Conservation (phyloP, 2,797 vertebrate species). For the Arrhamphus sclerolepis region DNA sequence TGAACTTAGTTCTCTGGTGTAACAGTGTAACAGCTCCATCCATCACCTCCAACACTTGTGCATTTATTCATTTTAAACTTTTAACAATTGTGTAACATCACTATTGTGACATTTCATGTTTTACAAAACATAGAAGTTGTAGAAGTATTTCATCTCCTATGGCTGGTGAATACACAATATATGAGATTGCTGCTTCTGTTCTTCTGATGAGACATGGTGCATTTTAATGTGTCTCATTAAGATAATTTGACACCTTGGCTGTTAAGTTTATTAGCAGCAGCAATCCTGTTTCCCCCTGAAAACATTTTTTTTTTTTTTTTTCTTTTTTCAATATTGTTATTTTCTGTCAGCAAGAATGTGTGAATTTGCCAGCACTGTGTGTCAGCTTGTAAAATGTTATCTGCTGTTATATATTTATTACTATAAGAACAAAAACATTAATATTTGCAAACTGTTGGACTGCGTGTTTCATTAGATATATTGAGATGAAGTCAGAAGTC, state of each 20-base stretch:
- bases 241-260: conserved; percentile 3
- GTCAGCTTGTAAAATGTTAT: conserved; percentile 5
- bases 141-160: conserved; percentile 35
- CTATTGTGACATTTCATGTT: too few species aligned
- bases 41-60: too few species aligned
- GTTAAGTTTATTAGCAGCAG: conserved; percentile 16
- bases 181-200: conserved; percentile 55
- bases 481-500: conserved; percentile 17
- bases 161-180: conserved; percentile 45
- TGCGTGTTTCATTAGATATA: conserved; percentile 25
- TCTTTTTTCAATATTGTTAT: conserved; percentile 4
- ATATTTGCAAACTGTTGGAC: conserved; percentile 12
- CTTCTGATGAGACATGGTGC: conserved; percentile 41
- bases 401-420: too few species aligned
- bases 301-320: conserved; percentile 10
- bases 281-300: conserved; percentile 1
- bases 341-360: conserved; percentile 19
- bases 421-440: background rate
- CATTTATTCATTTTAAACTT: too few species aligned
- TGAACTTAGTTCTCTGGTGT: too few species aligned
- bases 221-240: conserved; percentile 17
- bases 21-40: too few species aligned
- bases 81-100: too few species aligned
- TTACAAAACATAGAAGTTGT: too few species aligned
- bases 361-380: too few species aligned